Conservation (phyloP, 2,888 invertebrate species). For the Chromoteleia sp. region DNA sequence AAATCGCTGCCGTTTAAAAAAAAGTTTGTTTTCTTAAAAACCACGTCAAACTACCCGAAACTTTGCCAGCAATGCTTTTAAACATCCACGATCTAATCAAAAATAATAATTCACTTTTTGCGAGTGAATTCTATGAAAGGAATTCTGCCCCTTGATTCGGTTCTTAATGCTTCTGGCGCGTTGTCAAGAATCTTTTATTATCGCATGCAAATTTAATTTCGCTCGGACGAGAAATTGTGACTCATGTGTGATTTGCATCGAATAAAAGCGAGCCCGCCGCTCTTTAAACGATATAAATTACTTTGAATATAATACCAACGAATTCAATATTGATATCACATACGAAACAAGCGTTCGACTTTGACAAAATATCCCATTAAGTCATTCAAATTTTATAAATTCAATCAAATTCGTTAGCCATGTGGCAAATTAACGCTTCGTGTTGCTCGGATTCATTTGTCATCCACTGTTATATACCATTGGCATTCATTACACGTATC, state of each 20-base stretch:
- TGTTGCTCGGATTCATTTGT: conserved; percentile 58
- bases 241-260: conserved; percentile 19
- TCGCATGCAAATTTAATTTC: conserved; percentile 32
- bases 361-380: conserved; percentile 33
- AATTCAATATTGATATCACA: conserved; percentile 16
- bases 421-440: conserved; percentile 58
- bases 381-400: conserved; percentile 50
- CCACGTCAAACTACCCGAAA: not conserved
- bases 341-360: conserved; percentile 22
- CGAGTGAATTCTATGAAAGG: conserved; percentile 4
- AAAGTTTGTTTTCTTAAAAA: conserved; percentile 12
- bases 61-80: conserved; percentile 30
- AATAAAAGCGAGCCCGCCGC: not conserved
- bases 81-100: conserved; percentile 34
- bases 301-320: not conserved
- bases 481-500: conserved; percentile 65
- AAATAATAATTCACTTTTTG: conserved; percentile 45
- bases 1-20: conserved; percentile 10
- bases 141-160: conserved; percentile 31
- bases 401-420: conserved; percentile 59
- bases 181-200: conserved; percentile 41
- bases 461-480: conserved; percentile 59
- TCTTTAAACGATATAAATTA: conserved; percentile 25
- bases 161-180: conserved; percentile 30
- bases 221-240: conserved; percentile 13